phyloP scores from a whole-genome alignment of 2,888 invertebrate genomes.

The Cosmia pyralina region DNA sequence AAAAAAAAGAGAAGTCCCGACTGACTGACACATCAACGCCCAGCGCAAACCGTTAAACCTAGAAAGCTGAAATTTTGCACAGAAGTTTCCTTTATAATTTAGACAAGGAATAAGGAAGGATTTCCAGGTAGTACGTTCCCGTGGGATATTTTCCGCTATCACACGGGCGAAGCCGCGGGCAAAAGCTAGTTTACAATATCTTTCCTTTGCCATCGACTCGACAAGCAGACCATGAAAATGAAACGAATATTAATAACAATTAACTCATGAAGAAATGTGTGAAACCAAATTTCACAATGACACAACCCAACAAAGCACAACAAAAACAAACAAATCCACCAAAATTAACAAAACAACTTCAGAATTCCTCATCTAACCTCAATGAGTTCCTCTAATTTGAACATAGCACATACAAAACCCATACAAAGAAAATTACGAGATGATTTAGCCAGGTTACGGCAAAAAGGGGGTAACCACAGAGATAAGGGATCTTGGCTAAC shows the following conservation, averaged over 20 bases:
- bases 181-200: too few species aligned
- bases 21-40: too few species aligned
- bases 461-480: constrained; percentile 49
- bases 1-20: too few species aligned
- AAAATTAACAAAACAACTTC: not conserved
- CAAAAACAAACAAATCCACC: not conserved
- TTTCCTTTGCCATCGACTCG: too few species aligned
- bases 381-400: constrained; percentile 2
- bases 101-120: too few species aligned
- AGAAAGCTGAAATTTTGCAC: too few species aligned
- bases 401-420: constrained; percentile 4
- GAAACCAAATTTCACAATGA: not conserved
- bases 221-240: not conserved
- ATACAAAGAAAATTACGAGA: constrained; percentile 39
- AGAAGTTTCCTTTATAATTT: too few species aligned
- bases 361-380: not conserved
- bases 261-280: not conserved
- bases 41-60: too few species aligned
- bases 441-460: constrained; percentile 30
- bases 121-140: too few species aligned
- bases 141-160: too few species aligned
- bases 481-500: constrained; percentile 47
- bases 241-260: not conserved
- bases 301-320: not conserved
- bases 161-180: too few species aligned